phyloP scores from a whole-genome alignment of 2,888 invertebrate species.

The Hipparchia semele region DNA sequence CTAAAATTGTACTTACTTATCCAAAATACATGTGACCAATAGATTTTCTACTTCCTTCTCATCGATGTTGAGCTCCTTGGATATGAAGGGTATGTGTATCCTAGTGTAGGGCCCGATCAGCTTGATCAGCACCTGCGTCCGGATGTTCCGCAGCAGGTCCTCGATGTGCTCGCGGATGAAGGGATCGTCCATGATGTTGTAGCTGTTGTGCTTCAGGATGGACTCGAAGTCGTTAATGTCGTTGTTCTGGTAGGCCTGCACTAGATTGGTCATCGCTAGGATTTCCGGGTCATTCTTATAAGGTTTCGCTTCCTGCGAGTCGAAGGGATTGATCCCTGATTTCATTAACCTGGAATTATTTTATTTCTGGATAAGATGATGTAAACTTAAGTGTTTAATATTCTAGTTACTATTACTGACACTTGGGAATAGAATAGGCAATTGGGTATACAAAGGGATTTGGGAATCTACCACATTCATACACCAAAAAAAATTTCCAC shows the following conservation, averaged over 20 bases:
- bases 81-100: constrained; percentile 99
- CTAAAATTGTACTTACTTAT: constrained; percentile 87
- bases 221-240: constrained; percentile 99
- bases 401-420: no score
- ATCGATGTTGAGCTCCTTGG: constrained; percentile 96
- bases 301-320: constrained; percentile 99
- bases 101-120: constrained; percentile 98
- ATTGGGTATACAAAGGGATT: no score
- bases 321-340: constrained; percentile 99
- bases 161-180: constrained; percentile 99
- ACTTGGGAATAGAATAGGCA: no score
- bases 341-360: constrained; percentile 93
- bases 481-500: no score
- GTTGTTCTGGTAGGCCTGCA: constrained; percentile 98
- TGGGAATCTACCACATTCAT: no score
- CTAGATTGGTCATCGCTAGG: constrained; percentile 99
- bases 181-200: constrained; percentile 99
- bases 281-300: constrained; percentile 99
- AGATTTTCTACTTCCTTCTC: constrained; percentile 97
- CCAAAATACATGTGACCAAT: constrained; percentile 98
- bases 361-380: not conserved
- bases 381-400: not conserved
- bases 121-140: constrained; percentile 98
- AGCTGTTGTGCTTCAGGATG: constrained; percentile 93
- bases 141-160: constrained; percentile 96